Evolutionary conservation across 2,113 vertebrate species (phyloP).

Genomic region (Clupea harengus): DNA sequence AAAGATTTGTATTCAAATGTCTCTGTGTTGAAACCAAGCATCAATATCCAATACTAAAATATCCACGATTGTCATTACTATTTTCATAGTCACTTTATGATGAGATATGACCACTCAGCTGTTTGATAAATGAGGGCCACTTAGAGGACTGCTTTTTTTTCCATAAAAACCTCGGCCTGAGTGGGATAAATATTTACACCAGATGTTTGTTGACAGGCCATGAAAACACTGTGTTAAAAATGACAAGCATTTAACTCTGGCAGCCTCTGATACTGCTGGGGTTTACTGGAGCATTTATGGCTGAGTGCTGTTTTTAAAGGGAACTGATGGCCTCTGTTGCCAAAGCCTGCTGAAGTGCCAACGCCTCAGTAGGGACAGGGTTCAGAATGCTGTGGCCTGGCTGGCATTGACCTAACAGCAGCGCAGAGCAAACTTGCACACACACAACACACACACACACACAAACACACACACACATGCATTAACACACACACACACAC

Average conservation of each 20-base stretch:
- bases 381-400: conserved; percentile 24
- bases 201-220: conserved; percentile 44
- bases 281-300: conserved; percentile 23
- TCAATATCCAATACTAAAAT: background rate
- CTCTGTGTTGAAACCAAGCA: background rate
- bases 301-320: conserved; percentile 6
- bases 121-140: background rate
- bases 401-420: conserved; percentile 34
- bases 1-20: background rate
- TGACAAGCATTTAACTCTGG: conserved; percentile 27
- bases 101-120: background rate
- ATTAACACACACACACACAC: background rate
- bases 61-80: background rate
- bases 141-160: background rate
- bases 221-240: conserved; percentile 43
- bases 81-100: background rate
- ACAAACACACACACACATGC: background rate
- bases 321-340: background rate
- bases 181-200: conserved; percentile 36
- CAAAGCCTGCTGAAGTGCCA: conserved; percentile 29
- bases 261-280: conserved; percentile 9
- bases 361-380: conserved; percentile 1
- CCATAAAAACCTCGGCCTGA: background rate
- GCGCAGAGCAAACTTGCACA: conserved; percentile 11
- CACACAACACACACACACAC: background rate